These are phyloP conservation scores for Lithodes maja DNA, from an alignment of 2,888 invertebrate species.

Conservation along the genomic window DNA sequence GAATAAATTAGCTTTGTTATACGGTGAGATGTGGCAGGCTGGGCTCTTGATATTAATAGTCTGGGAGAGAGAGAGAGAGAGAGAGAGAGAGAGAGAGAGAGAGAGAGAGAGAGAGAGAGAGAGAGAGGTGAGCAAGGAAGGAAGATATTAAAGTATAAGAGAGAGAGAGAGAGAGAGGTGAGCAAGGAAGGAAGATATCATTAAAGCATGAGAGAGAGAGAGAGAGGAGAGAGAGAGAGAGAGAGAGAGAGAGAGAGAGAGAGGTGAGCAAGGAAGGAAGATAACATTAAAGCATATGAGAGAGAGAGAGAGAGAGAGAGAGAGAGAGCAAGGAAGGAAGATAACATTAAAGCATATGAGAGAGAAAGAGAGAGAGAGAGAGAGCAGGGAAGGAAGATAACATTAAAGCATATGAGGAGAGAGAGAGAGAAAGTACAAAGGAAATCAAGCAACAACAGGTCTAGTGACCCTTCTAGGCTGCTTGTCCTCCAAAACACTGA, in stretches of 20 bases:
- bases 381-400: too few species aligned
- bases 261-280: background rate
- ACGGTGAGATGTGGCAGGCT: background rate
- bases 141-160: background rate
- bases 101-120: slow-evolving; percentile 10
- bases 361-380: too few species aligned
- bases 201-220: background rate
- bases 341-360: too few species aligned
- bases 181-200: background rate
- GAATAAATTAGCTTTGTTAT: background rate
- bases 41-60: too few species aligned
- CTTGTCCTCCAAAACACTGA: too few species aligned
- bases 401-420: too few species aligned
- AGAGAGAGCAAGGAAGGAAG: too few species aligned
- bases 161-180: too few species aligned
- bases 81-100: background rate
- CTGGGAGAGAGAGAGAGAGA: background rate
- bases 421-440: too few species aligned
- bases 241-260: too few species aligned
- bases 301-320: background rate
- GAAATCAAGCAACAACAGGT: too few species aligned
- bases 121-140: background rate
- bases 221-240: background rate
- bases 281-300: background rate
- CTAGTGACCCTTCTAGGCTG: too few species aligned